Evolutionary conservation across 2,888 invertebrate genomes (phyloP).

Genomic region (Yponomeuta malinellus): DNA sequence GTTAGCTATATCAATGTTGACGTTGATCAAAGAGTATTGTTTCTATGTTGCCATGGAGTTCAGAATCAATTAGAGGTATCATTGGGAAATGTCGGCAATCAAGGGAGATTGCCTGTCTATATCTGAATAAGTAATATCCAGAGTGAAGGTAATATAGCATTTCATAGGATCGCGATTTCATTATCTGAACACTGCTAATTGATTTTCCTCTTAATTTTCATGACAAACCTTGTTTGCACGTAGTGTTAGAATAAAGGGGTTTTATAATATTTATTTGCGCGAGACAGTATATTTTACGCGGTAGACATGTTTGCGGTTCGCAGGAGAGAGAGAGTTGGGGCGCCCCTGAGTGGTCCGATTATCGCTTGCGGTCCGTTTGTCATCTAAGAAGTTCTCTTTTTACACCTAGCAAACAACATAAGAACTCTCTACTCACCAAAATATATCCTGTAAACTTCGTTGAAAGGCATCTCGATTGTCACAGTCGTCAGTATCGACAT

Average conservation of each 20-base stretch:
- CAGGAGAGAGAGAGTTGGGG: too few species aligned
- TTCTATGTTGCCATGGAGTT: not conserved
- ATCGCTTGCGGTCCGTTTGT: too few species aligned
- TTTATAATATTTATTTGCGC: too few species aligned
- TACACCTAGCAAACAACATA: too few species aligned
- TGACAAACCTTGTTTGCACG: not conserved
- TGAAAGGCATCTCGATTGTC: slow-evolving; percentile 77
- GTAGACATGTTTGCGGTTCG: too few species aligned
- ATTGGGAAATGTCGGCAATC: not conserved
- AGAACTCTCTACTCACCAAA: slow-evolving; percentile 46
- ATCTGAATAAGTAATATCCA: not conserved
- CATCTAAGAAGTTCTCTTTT: too few species aligned
- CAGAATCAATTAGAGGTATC: not conserved
- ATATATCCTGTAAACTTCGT: slow-evolving; percentile 71
- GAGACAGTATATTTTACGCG: too few species aligned
- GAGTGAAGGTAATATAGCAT: not conserved
- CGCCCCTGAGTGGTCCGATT: too few species aligned
- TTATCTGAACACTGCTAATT: not conserved
- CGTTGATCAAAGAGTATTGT: not conserved
- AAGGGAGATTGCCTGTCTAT: not conserved
- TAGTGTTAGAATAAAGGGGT: too few species aligned
- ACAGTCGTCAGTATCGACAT: slow-evolving; percentile 68
- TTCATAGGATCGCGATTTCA: not conserved
- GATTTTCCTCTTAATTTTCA: not conserved
- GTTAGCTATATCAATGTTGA: too few species aligned